Evolutionary conservation across 2,888 invertebrate species (phyloP), one percentile per base, ranked within the genome.

Genomic region (Volucella inflata): DNA sequence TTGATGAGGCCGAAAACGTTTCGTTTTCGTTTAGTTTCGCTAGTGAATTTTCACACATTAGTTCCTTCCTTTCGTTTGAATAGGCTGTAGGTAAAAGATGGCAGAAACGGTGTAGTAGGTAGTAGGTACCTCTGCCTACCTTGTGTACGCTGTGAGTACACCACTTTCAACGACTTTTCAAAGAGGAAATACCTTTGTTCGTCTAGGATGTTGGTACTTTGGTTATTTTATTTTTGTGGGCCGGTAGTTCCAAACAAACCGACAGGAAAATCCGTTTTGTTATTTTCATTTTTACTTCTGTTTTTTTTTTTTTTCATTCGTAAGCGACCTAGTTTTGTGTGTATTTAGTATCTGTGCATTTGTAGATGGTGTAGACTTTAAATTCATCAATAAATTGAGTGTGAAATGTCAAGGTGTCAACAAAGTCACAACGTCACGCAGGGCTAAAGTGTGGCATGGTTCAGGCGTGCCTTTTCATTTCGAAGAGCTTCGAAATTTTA

Each of bases 401-500:
- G 81, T 68, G 67, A 78, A 83, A 78, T 68, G 55, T 68, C 48
- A 78, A 78, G 65, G 81, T 76, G 64, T 75, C 62, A 53, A 48
- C 71, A 72, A 62, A 50, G 70, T 76, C 57, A 62, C 21, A 57
- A 64, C 75, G 48, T 67, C 46, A 57, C 46, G 8, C 9, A 21
- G 44, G 74, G 16, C 8, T n/a, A 36, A 21, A 10, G 51, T 16
- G 10, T 30, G 16, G 65, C 14, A 30, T 42, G 11, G 17, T 16
- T 9, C 11, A 16, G 11, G 30, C 64, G n/a, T 38, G 11, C 53
- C 16, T 17, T 44, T n/a, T 16, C 46, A 57, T 16, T 55, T 8
- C 53, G 59, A 59, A 50, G 48, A 48, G 44, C 64, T 46, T 14
- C 60, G 17, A 21, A 68, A 76, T 70, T 64, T 64, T 62, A 50